These are phyloP conservation scores for Thecophora atra DNA, from an alignment of 2,888 invertebrate genomes.

Conservation along the genomic window DNA sequence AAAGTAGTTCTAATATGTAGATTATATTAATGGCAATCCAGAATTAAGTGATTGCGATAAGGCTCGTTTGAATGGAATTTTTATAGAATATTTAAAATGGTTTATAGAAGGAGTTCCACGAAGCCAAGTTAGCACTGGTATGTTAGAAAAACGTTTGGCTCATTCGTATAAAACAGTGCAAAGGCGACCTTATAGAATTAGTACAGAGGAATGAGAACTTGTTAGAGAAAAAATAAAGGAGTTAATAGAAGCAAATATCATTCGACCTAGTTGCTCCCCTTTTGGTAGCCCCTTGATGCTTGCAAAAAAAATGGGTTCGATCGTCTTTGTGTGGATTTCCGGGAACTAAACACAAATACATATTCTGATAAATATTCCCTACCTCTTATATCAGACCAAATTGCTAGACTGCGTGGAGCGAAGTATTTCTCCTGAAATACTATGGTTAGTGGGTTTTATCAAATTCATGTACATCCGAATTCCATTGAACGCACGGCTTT, in stretches of 20 bases:
- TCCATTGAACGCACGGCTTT: conserved; percentile 39
- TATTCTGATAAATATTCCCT: conserved; percentile 14
- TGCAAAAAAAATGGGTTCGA: conserved; percentile 30
- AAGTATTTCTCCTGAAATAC: conserved; percentile 17
- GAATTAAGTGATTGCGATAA: conserved; percentile 11
- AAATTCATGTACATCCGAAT: conserved; percentile 28
- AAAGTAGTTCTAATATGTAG: no score
- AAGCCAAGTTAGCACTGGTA: no score
- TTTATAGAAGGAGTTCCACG: no score
- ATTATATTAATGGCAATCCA: background rate
- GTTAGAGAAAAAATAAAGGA: no score
- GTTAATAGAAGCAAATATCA: no score
- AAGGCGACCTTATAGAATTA: no score
- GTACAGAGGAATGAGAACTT: no score
- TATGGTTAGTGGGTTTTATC: conserved; percentile 38
- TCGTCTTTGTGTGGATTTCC: conserved; percentile 33
- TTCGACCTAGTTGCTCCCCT: conserved; percentile 25
- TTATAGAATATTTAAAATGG: no score
- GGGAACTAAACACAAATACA: conserved; percentile 2
- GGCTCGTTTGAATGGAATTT: no score
- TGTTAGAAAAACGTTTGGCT: no score
- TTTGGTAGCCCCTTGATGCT: conserved; percentile 31
- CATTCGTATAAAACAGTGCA: no score
- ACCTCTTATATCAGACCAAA: conserved; percentile 33
- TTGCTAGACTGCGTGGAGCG: conserved; percentile 33